Percentiles rank a stretch among this genome's conserved stretches.
Conservation (phyloP, 2,797 vertebrate species). For the Pangasius larnaudii region DNA sequence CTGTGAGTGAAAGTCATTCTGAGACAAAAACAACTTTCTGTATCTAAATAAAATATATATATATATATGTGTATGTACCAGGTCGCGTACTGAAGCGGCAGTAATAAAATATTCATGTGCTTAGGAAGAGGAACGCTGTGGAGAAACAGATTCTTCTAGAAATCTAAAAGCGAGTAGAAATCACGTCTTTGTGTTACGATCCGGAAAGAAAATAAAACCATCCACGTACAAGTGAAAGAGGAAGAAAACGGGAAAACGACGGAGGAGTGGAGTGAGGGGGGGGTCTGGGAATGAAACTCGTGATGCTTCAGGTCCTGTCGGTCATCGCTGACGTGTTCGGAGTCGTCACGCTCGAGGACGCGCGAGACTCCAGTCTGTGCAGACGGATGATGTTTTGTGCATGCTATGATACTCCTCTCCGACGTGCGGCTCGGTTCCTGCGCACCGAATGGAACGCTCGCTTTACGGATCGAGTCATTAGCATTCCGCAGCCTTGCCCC, state of each 20-base stretch:
- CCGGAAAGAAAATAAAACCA: not conserved
- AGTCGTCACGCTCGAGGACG: not conserved
- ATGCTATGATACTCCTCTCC: constrained; percentile 21
- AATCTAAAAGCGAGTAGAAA: constrained; percentile 18
- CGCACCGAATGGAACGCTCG: constrained; percentile 15
- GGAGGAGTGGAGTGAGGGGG: not conserved
- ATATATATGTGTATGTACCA: constrained; percentile 30
- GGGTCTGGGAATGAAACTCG: not conserved
- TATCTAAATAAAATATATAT: constrained; percentile 80
- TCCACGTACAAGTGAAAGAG: not conserved
- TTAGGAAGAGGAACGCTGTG: constrained; percentile 48
- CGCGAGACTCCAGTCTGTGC: not conserved
- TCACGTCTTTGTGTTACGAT: not conserved
- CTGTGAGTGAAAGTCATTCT: constrained; percentile 62
- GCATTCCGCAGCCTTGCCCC: constrained; percentile 34
- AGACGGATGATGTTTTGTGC: constrained; percentile 19
- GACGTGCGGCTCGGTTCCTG: not conserved
- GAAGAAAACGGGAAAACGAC: not conserved
- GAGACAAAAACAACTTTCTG: constrained; percentile 40
- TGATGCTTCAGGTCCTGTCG: constrained; percentile 39
- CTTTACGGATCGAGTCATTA: constrained; percentile 33
- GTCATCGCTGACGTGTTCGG: constrained; percentile 7
- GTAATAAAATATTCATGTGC: constrained; percentile 52
- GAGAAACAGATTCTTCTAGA: constrained; percentile 32
- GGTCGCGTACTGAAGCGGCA: constrained; percentile 50